Conservation (phyloP, 2,888 invertebrate species). For the Microchrysa polita region DNA sequence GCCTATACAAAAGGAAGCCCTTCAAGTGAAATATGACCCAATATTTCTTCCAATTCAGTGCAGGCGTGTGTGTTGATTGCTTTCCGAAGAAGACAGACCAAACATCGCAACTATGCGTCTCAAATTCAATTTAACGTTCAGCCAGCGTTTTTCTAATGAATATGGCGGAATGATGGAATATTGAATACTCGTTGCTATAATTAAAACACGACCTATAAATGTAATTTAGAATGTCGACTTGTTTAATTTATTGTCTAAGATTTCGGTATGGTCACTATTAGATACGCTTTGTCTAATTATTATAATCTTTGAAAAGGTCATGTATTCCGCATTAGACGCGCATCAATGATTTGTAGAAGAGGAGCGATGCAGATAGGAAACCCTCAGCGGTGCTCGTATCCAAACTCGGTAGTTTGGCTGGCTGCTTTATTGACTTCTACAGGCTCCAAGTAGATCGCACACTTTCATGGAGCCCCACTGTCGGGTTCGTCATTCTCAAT, state of each 20-base stretch:
- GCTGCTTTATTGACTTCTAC: background rate
- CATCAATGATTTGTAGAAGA: constrained; percentile 13
- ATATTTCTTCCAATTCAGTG: constrained; percentile 48
- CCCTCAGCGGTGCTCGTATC: too few species aligned
- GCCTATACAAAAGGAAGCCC: constrained; percentile 57
- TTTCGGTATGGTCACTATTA: constrained; percentile 31
- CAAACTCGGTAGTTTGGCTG: background rate
- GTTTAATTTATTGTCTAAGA: constrained; percentile 26
- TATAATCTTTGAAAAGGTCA: constrained; percentile 34
- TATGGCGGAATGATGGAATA: background rate
- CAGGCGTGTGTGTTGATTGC: constrained; percentile 37
- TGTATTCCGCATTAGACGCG: constrained; percentile 18
- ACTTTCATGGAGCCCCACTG: constrained; percentile 24
- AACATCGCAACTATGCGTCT: constrained; percentile 26
- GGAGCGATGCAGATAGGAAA: background rate
- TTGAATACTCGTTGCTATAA: background rate
- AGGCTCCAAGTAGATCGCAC: constrained; percentile 1
- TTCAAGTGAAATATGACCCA: constrained; percentile 63
- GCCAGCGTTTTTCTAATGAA: too few species aligned
- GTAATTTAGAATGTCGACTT: constrained; percentile 6
- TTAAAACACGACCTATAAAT: constrained; percentile 1
- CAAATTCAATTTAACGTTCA: constrained; percentile 21
- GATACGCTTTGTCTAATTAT: constrained; percentile 37
- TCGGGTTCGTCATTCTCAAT: constrained; percentile 13
- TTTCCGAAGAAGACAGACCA: constrained; percentile 14